Base-by-base conservation (phyloP, 2,113 vertebrate species). In the Centropus unirufus region DNA sequence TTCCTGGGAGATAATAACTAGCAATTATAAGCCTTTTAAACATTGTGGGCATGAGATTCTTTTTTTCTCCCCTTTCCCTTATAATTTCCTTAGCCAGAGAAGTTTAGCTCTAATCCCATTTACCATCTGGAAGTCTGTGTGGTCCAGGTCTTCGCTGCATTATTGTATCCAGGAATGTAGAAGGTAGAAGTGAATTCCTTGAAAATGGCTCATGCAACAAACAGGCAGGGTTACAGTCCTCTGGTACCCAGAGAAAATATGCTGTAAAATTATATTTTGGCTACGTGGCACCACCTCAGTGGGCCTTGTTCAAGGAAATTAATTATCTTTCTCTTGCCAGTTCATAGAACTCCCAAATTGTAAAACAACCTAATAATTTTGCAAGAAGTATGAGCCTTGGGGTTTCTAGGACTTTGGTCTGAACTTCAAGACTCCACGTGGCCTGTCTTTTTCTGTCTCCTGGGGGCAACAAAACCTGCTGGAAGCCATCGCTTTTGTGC, bases 21-120 rank as follows among this genome's bases (percentile, higher is more conserved):
- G 27, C 52, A 54, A 54, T 54, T 54, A 54, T 54, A 92, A 94
- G 82, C 46, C 49, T 85, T 85, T 89, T 73, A 95, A 95, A 94
- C 30, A 46, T 14, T 81, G 83, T 42, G 76, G 73, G 46, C 68
- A 90, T 58, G 26, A 78, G 54, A 20, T 9, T 32, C 57, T n/a
- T n/a, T 9, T 14, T 24, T 67, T n/a, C 9, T 26, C 34, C 3
- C 8, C 8, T 63, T 70, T 57, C 34, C 74, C 75, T 73, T 95
- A 78, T 95, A 94, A 95, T 95, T 96, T 96, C 49, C 81, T 92
- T 93, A 98, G 97, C 78, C 74, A 93, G 92, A 89, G 94, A 94
- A 94, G 47, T 59, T 83, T 67, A 87, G 52, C 70, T 95, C 26
- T 66, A 76, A 90, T 91, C 92, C 73, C 55, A 70, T 79, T 90